Evolutionary conservation across 2,797 vertebrate species (phyloP).

Genomic region (Pseudochaenichthys georgianus): DNA sequence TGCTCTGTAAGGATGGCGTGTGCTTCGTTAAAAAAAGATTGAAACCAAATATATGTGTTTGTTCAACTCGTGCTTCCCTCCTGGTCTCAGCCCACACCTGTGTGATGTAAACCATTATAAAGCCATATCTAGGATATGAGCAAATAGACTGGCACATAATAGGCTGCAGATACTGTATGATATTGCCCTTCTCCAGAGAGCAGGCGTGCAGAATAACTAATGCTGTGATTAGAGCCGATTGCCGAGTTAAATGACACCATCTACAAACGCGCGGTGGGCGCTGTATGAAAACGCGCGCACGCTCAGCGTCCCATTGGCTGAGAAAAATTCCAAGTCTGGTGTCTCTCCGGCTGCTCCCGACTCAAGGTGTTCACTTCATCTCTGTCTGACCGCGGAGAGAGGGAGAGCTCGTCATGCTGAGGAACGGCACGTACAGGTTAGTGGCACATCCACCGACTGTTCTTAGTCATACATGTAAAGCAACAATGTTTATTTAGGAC

Average conservation of each 20-base stretch:
- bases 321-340: slow-evolving; percentile 70
- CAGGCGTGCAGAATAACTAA: slow-evolving; percentile 76
- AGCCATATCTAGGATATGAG: slow-evolving; percentile 21
- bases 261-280: slow-evolving; percentile 42
- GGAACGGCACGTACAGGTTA: slow-evolving; percentile 80
- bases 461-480: not conserved
- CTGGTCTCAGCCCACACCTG: slow-evolving; percentile 29
- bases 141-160: slow-evolving; percentile 43
- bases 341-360: slow-evolving; percentile 68
- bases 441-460: slow-evolving; percentile 51
- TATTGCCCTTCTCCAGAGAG: slow-evolving; percentile 66
- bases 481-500: slow-evolving; percentile 4
- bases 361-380: slow-evolving; percentile 75
- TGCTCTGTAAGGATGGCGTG: not conserved
- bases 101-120: slow-evolving; percentile 30
- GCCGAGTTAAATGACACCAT: slow-evolving; percentile 82
- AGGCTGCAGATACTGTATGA: slow-evolving; percentile 11
- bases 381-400: slow-evolving; percentile 56
- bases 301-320: slow-evolving; percentile 81
- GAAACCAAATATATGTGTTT: slow-evolving; percentile 33
- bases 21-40: not conserved
- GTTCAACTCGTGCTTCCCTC: slow-evolving; percentile 40
- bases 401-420: slow-evolving; percentile 77
- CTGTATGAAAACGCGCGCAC: slow-evolving; percentile 66
- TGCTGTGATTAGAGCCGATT: slow-evolving; percentile 81